Evolutionary conservation across 2,888 invertebrate genomes (phyloP).

Genomic region (Chaetogeoica ovagalla): DNA sequence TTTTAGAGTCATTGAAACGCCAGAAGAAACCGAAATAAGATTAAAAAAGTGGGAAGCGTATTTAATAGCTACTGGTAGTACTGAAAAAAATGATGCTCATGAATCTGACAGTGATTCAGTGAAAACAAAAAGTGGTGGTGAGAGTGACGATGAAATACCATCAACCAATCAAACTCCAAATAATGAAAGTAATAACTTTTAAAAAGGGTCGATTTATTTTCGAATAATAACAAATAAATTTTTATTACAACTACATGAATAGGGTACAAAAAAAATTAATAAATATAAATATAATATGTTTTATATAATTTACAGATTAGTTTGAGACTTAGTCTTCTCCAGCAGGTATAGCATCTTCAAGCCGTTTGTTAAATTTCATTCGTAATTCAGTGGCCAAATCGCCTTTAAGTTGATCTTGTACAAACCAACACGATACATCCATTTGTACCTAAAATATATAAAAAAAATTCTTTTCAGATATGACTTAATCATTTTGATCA

Average conservation of each 20-base stretch:
- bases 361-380: slow-evolving; percentile 88
- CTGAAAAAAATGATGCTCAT: slow-evolving; percentile 36
- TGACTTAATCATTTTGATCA: not conserved
- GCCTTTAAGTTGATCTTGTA: slow-evolving; percentile 92
- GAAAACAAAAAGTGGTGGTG: slow-evolving; percentile 46
- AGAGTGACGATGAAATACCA: slow-evolving; percentile 48
- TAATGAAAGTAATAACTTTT: slow-evolving; percentile 36
- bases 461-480: slow-evolving; percentile 40
- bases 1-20: slow-evolving; percentile 81
- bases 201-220: not conserved
- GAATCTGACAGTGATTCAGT: slow-evolving; percentile 46
- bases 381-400: slow-evolving; percentile 91
- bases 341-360: slow-evolving; percentile 97
- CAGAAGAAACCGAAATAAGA: slow-evolving; percentile 79
- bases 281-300: slow-evolving; percentile 1
- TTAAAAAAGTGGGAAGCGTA: slow-evolving; percentile 86
- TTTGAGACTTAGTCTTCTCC: slow-evolving; percentile 82
- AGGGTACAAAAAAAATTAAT: slow-evolving; percentile 2
- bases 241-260: not conserved
- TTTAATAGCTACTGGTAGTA: slow-evolving; percentile 59
- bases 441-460: slow-evolving; percentile 69
- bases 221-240: slow-evolving; percentile 10
- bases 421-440: slow-evolving; percentile 92
- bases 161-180: slow-evolving; percentile 21
- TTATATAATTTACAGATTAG: slow-evolving; percentile 34